Evolutionary conservation across 2,797 vertebrate species (phyloP).

Genomic region (Argentina silus): DNA sequence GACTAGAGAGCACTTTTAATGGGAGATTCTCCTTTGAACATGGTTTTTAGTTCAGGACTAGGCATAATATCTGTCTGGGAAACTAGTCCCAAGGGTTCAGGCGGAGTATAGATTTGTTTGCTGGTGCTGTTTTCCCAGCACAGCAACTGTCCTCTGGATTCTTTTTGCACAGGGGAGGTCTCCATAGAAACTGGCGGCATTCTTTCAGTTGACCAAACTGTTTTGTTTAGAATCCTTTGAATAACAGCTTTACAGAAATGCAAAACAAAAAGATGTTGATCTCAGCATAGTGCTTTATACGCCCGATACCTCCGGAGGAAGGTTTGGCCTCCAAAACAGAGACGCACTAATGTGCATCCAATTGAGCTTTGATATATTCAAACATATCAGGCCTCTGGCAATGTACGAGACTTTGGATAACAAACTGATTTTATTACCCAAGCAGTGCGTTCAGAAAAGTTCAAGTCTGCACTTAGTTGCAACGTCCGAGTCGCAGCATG

Average conservation of each 20-base stretch:
- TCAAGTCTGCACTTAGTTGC: too few relatives aligned
- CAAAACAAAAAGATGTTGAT: constrained; percentile 51
- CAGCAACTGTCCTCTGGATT: constrained; percentile 25
- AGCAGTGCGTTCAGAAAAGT: too few relatives aligned
- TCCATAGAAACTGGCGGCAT: constrained; percentile 60
- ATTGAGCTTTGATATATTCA: not conserved
- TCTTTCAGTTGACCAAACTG: constrained; percentile 37
- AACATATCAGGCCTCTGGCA: not conserved
- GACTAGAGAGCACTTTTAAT: too few relatives aligned
- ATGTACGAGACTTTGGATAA: too few relatives aligned
- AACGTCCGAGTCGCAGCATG: too few relatives aligned
- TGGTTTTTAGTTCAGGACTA: too few relatives aligned
- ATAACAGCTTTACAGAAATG: constrained; percentile 43
- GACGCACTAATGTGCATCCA: not conserved
- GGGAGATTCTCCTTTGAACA: too few relatives aligned
- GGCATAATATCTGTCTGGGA: not conserved
- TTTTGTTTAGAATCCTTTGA: constrained; percentile 55
- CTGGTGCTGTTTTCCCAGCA: constrained; percentile 2
- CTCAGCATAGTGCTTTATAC: constrained; percentile 43
- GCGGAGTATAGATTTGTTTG: constrained; percentile 2
- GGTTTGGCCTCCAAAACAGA: not conserved
- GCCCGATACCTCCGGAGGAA: constrained; percentile 13
- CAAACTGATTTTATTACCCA: too few relatives aligned
- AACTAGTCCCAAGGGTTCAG: not conserved
- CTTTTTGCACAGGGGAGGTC: constrained; percentile 42